Conservation (phyloP, 2,888 invertebrate species). For the Aporophyla lueneburgensis region DNA sequence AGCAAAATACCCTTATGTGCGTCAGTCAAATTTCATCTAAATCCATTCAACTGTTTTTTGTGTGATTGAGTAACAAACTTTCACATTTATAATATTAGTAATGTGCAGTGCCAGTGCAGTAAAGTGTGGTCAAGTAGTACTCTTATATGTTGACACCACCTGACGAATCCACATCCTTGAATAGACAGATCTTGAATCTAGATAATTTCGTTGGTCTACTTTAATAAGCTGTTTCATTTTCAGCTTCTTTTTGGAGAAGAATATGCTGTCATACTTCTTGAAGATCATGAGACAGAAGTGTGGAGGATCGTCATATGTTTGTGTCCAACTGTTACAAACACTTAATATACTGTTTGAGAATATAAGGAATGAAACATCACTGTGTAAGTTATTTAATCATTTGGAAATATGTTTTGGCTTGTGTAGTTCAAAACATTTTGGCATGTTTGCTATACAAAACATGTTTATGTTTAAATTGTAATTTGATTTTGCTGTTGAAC, state of each 20-base stretch:
- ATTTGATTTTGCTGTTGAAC: background rate
- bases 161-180: background rate
- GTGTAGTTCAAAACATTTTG: background rate
- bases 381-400: constrained; percentile 95
- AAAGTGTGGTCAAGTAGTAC: background rate
- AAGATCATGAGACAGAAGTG: constrained; percentile 99
- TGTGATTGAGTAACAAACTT: too few species aligned
- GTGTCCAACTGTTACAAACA: constrained; percentile 99
- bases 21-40: too few species aligned
- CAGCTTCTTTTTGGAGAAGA: constrained; percentile 99
- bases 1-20: too few species aligned
- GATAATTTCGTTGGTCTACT: background rate
- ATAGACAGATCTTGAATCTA: background rate
- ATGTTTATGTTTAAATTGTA: background rate
- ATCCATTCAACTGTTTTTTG: too few species aligned
- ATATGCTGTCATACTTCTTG: constrained; percentile 99
- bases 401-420: background rate
- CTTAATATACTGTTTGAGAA: constrained; percentile 99
- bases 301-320: constrained; percentile 98
- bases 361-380: constrained; percentile 99
- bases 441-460: background rate
- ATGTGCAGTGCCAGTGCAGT: background rate
- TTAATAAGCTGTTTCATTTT: constrained; percentile 71
- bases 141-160: background rate
- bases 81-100: background rate